Evolutionary conservation across 2,113 vertebrate species (phyloP).

Genomic region (Plectropomus leopardus): DNA sequence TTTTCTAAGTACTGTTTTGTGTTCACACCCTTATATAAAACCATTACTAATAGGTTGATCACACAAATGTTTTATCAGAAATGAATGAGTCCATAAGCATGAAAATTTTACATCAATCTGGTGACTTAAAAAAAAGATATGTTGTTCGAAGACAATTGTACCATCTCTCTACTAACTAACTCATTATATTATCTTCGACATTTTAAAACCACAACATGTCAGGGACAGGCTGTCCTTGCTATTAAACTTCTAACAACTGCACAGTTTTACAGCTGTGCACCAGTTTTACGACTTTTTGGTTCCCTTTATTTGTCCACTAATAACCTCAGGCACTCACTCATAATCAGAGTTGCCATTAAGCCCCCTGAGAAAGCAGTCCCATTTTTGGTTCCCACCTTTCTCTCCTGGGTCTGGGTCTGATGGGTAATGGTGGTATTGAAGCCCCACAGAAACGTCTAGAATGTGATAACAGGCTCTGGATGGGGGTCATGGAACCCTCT

Average conservation of each 20-base stretch:
- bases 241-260: constrained; percentile 25
- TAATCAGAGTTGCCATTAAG: constrained; percentile 46
- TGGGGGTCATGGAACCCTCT: constrained; percentile 62
- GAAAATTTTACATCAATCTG: not conserved
- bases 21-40: constrained; percentile 1
- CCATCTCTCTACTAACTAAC: not conserved
- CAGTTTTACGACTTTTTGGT: constrained; percentile 34
- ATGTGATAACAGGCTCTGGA: constrained; percentile 73
- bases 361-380: constrained; percentile 10
- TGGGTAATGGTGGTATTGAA: constrained; percentile 32
- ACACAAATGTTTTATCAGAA: not conserved
- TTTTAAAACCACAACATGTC: not conserved
- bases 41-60: not conserved
- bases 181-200: not conserved
- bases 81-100: not conserved
- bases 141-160: not conserved
- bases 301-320: constrained; percentile 32
- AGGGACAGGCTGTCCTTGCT: constrained; percentile 21
- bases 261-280: constrained; percentile 20
- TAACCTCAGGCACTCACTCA: constrained; percentile 42
- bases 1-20: too few relatives aligned
- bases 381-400: constrained; percentile 58
- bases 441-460: constrained; percentile 67
- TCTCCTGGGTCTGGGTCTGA: constrained; percentile 42
- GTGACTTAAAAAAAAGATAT: not conserved